These are phyloP conservation scores for Drosophila leonis DNA, from an alignment of 2,888 invertebrate species.

Conservation along the genomic window DNA sequence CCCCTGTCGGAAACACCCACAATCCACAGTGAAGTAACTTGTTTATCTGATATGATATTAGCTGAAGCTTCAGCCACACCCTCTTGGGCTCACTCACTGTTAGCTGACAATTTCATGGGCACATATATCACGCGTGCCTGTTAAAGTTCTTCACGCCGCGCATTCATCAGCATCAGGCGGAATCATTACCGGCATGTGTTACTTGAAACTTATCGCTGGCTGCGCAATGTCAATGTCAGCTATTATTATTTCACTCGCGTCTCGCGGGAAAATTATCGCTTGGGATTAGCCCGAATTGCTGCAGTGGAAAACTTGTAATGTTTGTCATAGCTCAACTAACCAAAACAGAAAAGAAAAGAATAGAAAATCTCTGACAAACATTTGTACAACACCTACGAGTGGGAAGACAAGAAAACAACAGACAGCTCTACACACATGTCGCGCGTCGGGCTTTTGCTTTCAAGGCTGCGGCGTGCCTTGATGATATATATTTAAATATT, in stretches of 20 bases:
- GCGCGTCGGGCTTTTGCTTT: conserved; percentile 53
- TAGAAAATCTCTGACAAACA: conserved; percentile 63
- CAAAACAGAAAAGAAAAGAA: conserved; percentile 2
- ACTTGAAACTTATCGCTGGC: conserved; percentile 71
- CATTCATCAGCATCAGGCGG: conserved; percentile 68
- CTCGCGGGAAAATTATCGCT: conserved; percentile 66
- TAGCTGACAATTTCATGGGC: conserved; percentile 34
- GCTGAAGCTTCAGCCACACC: conserved; percentile 23
- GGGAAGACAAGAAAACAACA: conserved; percentile 25
- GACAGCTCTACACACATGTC: conserved; percentile 40
- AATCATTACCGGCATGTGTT: conserved; percentile 78
- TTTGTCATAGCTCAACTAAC: conserved; percentile 53
- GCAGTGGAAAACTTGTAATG: conserved; percentile 61
- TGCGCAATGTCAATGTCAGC: conserved; percentile 78
- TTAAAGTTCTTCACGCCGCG: conserved; percentile 47
- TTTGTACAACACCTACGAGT: conserved; percentile 73
- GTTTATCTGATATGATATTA: conserved; percentile 45
- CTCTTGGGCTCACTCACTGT: conserved; percentile 7
- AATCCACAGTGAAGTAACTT: conserved; percentile 8
- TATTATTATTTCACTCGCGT: conserved; percentile 69
- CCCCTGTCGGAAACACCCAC: conserved; percentile 26
- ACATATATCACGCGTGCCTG: conserved; percentile 51
- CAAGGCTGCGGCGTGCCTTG: conserved; percentile 49
- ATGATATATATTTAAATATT: conserved; percentile 62
- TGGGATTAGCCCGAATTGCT: conserved; percentile 71